A percentile compares a stretch with the other conserved stretches of the same genome.
These are phyloP conservation scores for Dasypus novemcinctus DNA, from an alignment of 2,113 vertebrate genomes.

Conservation along the genomic window DNA sequence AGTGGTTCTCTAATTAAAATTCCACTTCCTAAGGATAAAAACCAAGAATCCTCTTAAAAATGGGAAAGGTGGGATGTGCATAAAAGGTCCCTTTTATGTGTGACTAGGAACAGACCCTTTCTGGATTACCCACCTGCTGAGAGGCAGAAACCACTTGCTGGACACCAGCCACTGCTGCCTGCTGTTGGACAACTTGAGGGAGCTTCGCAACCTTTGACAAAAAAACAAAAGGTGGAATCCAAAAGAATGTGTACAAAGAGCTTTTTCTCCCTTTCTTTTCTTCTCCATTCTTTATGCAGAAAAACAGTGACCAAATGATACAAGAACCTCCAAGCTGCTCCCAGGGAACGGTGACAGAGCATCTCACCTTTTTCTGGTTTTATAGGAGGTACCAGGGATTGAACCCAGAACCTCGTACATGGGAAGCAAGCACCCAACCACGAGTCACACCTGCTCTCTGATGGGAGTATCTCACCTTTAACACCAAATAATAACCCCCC, in stretches of 20 bases:
- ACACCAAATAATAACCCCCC: fast-evolving
- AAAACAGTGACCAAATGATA: not conserved
- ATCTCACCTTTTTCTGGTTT: too few relatives aligned
- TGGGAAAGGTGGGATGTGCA: fast-evolving
- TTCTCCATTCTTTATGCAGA: not conserved
- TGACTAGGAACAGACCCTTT: not conserved
- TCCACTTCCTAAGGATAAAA: not conserved
- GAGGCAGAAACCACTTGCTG: constrained; percentile 90
- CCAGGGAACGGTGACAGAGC: fast-evolving
- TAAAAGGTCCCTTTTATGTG: too few relatives aligned
- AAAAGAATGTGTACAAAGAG: not conserved
- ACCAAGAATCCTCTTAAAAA: not conserved
- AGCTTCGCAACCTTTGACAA: constrained; percentile 86
- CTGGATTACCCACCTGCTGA: constrained; percentile 85
- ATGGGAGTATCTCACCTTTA: fast-evolving
- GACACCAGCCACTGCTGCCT: constrained; percentile 85
- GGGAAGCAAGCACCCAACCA: too few relatives aligned
- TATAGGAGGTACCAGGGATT: too few relatives aligned
- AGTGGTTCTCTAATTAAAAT: not conserved
- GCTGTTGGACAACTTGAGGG: constrained; percentile 87
- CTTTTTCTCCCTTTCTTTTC: not conserved
- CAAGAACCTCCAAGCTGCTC: not conserved
- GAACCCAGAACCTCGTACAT: too few relatives aligned
- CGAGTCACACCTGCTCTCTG: too few relatives aligned
- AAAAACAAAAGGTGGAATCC: not conserved